Conservation (phyloP, 2,113 vertebrate genomes). For the Anarhynchus alexandrinus region DNA sequence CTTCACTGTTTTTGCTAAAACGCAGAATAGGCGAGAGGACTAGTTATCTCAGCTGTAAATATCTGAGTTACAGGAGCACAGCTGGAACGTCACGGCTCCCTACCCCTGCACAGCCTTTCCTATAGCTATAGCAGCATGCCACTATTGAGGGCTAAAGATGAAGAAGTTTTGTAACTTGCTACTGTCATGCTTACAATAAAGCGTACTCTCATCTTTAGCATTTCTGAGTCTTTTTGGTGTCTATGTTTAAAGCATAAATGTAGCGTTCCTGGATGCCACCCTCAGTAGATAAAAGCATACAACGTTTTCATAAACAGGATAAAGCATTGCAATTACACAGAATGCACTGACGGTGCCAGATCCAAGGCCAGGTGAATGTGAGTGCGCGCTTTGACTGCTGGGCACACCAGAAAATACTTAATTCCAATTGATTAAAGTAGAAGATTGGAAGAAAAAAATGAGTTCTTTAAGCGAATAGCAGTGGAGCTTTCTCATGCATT, state of each 20-base stretch:
- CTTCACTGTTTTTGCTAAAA: constrained; percentile 32
- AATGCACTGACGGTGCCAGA: background rate
- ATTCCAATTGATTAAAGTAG: constrained; percentile 23
- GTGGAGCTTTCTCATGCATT: background rate
- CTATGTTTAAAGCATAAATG: constrained; percentile 5
- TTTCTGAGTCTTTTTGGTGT: constrained; percentile 25
- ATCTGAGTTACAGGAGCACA: constrained; percentile 48
- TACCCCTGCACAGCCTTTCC: constrained; percentile 23
- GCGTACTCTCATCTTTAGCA: background rate
- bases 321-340: constrained; percentile 13
- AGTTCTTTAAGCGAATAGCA: constrained; percentile 3
- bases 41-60: constrained; percentile 58
- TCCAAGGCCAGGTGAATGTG: background rate
- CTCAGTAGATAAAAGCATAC: constrained; percentile 20
- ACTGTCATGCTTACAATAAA: constrained; percentile 11
- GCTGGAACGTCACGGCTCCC: constrained; percentile 28
- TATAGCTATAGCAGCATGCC: constrained; percentile 35
- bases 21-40: background rate
- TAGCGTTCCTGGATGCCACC: background rate
- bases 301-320: constrained; percentile 32
- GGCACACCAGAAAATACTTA: constrained; percentile 56
- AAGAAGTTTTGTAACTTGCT: constrained; percentile 51
- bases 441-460: constrained; percentile 1
- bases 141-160: constrained; percentile 49
- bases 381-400: background rate